Evolutionary conservation across 2,797 vertebrate species (phyloP).

Genomic region (Falco cherrug): DNA sequence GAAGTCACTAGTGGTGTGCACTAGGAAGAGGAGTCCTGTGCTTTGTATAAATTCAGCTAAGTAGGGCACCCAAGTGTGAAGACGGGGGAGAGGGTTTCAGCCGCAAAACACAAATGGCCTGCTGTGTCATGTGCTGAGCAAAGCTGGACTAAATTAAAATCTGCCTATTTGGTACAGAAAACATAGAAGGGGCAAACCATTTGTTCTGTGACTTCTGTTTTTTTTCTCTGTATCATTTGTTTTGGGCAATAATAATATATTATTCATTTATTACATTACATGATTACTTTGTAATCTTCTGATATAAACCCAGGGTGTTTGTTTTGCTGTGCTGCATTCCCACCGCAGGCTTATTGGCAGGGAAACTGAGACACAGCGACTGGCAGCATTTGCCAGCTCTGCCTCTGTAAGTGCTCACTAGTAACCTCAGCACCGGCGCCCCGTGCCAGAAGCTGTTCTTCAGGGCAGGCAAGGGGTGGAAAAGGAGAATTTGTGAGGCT

Average conservation of each 20-base stretch:
- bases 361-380: neutral
- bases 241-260: neutral
- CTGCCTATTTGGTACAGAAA: neutral
- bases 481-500: neutral
- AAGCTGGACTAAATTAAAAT: neutral
- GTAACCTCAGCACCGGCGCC: neutral
- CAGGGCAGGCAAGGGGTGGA: neutral
- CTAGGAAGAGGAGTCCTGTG: neutral
- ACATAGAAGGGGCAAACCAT: neutral
- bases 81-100: neutral
- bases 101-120: neutral
- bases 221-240: neutral
- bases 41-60: neutral
- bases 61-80: neutral
- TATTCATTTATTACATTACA: neutral
- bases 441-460: neutral
- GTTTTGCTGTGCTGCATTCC: neutral
- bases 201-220: neutral
- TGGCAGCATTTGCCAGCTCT: neutral
- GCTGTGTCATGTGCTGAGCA: neutral
- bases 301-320: neutral
- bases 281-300: neutral
- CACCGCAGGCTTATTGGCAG: neutral
- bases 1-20: neutral
- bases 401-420: neutral